A percentile compares a stretch with the other conserved stretches of the same genome.
Conservation (phyloP, 2,797 vertebrate species). For the Sebastolobus altivelis region DNA sequence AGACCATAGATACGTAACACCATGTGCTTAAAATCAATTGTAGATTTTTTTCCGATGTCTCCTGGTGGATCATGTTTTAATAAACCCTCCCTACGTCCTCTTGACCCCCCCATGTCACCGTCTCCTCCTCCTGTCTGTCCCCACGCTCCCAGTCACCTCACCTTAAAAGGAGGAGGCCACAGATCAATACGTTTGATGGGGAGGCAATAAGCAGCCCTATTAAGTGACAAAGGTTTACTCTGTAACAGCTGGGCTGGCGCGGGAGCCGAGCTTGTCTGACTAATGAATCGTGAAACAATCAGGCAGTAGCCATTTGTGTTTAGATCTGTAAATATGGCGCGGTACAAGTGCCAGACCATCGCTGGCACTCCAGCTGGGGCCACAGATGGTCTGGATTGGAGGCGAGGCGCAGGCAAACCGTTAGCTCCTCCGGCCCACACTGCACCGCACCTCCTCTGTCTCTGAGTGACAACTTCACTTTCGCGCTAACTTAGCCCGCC, state of each 20-base stretch:
- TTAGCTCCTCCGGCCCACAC: slow-evolving; percentile 82
- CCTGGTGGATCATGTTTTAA: slow-evolving; percentile 48
- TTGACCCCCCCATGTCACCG: slow-evolving; percentile 36
- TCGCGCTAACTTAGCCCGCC: slow-evolving; percentile 81
- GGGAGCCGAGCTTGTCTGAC: slow-evolving; percentile 99
- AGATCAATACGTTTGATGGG: slow-evolving; percentile 99
- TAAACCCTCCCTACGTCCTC: slow-evolving; percentile 34
- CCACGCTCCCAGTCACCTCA: slow-evolving; percentile 77
- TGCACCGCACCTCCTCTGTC: slow-evolving; percentile 87
- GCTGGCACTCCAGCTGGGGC: slow-evolving; percentile 99
- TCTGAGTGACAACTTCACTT: slow-evolving; percentile 89
- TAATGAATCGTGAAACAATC: slow-evolving; percentile 99
- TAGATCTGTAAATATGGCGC: slow-evolving; percentile 99
- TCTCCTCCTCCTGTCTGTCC: slow-evolving; percentile 60
- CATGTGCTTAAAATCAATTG: slow-evolving; percentile 18
- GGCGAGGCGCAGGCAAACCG: slow-evolving; percentile 87
- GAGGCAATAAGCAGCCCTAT: slow-evolving; percentile 99
- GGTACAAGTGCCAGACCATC: slow-evolving; percentile 99
- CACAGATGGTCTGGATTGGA: slow-evolving; percentile 99
- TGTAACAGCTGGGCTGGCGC: slow-evolving; percentile 99
- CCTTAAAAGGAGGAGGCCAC: slow-evolving; percentile 92
- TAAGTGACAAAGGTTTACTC: slow-evolving; percentile 99
- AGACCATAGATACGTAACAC: not conserved
- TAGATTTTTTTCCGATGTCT: slow-evolving; percentile 2
- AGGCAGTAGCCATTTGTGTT: slow-evolving; percentile 99